Evolutionary conservation across 2,888 invertebrate genomes (phyloP), one percentile per base, ranked within the genome.

Genomic region (Alloscopus bannaensis): DNA sequence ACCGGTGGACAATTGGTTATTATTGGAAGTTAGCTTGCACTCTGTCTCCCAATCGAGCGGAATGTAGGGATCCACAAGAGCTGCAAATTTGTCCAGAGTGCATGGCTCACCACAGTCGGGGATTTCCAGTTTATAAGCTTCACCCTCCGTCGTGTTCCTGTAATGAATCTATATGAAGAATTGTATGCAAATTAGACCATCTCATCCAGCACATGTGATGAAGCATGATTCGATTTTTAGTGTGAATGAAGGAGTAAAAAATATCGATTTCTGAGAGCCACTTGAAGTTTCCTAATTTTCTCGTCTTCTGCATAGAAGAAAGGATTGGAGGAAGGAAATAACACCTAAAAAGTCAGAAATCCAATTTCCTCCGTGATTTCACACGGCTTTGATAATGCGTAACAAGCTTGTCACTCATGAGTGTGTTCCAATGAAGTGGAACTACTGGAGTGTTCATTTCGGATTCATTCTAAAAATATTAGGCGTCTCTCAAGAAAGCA

Each of bases 21-120:
- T 52, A 66, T 57, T 66, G 22, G 40, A 22, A 13, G 73, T 29
- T 6, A 69, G 36, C 8, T 18, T 8, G 16, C 94, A 95, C 86
- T 94, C 94, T 0, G 88, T 87, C 11, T 92, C 90, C 93, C 94
- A 94, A 86, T 93, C 89, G 1, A 89, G 88, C n/a, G 91, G 90
- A 66, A 93, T 87, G 0, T 93, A 88, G 80, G 92, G 91, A 45
- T 91, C 89, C 81, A 93, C 92, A 28, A 92, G 82, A 4, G 87
- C 83, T 24, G 89, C 86, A 87, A 93, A 93, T 85, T 90, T 88
- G 3, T 89, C 88, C 1, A 94, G 86, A 0, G 92, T 91, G 86
- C 95, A 95, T 18, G 90, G 88, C 2, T 89, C 84, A 0, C 91
- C 91, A 87, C 95, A 95, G 16, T 90, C 89, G 0, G 93, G 92